Evolutionary conservation across 2,888 invertebrate genomes (phyloP), one percentile per base, ranked within the genome.

Genomic region (Xestoiulus laeticollis): DNA sequence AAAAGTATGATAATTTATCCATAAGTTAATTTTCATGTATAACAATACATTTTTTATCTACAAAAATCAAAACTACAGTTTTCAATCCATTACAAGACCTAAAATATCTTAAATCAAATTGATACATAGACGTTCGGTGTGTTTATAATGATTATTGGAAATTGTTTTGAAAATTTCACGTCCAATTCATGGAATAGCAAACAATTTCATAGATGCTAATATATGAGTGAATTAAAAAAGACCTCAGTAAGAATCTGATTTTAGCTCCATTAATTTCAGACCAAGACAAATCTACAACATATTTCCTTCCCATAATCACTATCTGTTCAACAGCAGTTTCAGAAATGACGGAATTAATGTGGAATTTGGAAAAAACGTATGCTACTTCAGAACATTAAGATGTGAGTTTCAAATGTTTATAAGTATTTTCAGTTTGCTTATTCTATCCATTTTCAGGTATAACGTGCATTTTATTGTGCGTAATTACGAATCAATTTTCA

Each of bases 401-500:
- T 44, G 14, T 38, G 22, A 16, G 38, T 43, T 85, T 85, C 12
- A 85, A 12, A 38, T 22, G 16, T 44, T 14, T 10, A 38, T 0
- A 48, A 4, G 19, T 8, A 10, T 38, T 6, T 38, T 19, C n/a
- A 33, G n/a, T 19, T 16, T 33, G 2, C 32, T 44, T 44, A 22
- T 38, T 86, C 48, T 26, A n/a, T 26, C 53, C 14, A 33, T 48
- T 86, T 53, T 12, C 30, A 86, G 86, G 53, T 86, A 86, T 53
- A 86, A 86, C 4, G n/a, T 86, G 33, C 6, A 26, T n/a, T 86
- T 86, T 53, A 30, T 86, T 19, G 86, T 53, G 19, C 22, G 59
- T 53, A 86, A 53, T 32, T 86, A 86, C 32, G 86, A 86, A 26
- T 48, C 48, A 10, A 32, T 53, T 86, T 86, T 48, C 44, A 6